phyloP scores from a whole-genome alignment of 2,888 invertebrate genomes.

The Sabatieria punctata region DNA sequence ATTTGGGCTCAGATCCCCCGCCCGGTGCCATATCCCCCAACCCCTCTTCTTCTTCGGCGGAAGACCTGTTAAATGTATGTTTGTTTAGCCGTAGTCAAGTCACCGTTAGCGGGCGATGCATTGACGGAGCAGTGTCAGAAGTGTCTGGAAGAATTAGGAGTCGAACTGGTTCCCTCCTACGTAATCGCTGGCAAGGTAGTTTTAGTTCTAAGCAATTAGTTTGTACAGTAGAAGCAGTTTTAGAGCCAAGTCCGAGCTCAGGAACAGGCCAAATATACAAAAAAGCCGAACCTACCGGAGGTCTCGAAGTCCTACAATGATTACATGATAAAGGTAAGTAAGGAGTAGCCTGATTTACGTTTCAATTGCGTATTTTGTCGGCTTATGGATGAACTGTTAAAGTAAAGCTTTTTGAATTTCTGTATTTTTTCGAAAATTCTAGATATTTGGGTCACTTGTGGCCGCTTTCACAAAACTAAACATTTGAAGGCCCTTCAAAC shows the following conservation, averaged over 20 bases:
- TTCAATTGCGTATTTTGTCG: slow-evolving; percentile 3
- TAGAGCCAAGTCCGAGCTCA: slow-evolving; percentile 80
- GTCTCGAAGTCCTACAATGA: slow-evolving; percentile 85
- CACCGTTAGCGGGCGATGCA: slow-evolving; percentile 89
- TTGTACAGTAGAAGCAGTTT: slow-evolving; percentile 18
- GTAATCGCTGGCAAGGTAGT: slow-evolving; percentile 47
- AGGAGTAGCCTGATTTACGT: slow-evolving; percentile 3
- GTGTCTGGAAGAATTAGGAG: slow-evolving; percentile 46
- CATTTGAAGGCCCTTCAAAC: too few species aligned
- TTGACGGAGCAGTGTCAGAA: slow-evolving; percentile 55
- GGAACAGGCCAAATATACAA: slow-evolving; percentile 65
- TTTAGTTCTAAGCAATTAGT: slow-evolving; percentile 1
- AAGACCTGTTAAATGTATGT: too few species aligned
- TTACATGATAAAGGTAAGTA: slow-evolving; percentile 64
- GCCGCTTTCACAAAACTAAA: too few species aligned
- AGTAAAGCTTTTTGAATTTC: too few species aligned
- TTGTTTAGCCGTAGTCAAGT: slow-evolving; percentile 71
- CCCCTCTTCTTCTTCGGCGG: too few species aligned
- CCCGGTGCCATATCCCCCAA: too few species aligned
- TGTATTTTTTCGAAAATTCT: too few species aligned
- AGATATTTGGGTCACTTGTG: too few species aligned
- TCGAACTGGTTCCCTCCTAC: slow-evolving; percentile 60
- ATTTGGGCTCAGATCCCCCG: too few species aligned
- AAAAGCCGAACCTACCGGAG: slow-evolving; percentile 39
- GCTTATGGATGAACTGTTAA: too few species aligned